Evolutionary conservation across 2,888 invertebrate species (phyloP), one percentile per base, ranked within the genome.

Genomic region (Falcaria lacertinaria): DNA sequence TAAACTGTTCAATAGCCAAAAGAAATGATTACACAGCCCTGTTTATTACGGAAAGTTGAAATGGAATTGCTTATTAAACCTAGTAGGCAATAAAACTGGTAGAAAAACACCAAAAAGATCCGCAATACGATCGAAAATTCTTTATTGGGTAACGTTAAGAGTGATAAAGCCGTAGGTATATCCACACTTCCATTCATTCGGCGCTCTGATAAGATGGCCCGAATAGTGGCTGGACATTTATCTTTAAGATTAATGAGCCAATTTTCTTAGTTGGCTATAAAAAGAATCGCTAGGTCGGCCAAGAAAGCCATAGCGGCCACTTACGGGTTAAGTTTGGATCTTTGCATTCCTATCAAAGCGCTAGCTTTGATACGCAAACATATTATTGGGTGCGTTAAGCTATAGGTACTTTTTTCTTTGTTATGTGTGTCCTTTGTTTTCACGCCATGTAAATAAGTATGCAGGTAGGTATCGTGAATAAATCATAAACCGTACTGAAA

Each of bases 211-310:
- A 89, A 87, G 86, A 80, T 79, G 81, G 78, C 75, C 78, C 83
- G 80, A 87, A 88, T 87, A 87, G 88, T 83, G 82, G 76, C 79
- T 81, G 75, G 79, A 79, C 88, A 86, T 89, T 82, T 88, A 88
- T 89, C 89, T 88, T 84, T 67, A 82, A 89, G 89, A 89, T 87
- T 89, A 88, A 89, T 88, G 89, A 87, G 84, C 85, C 89, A 89
- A 89, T 89, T 89, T 89, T 89, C 89, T 89, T 88, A 85, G 88
- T 85, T 83, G 86, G 82, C 87, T 77, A 88, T 89, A 89, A 89
- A 88, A 88, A 86, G 85, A 85, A 81, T 84, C 79, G 81, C 81
- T 82, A 80, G 80, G 71, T 69, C 73, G 80, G 72, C 77, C 78
- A 80, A 74, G 63, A 64, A 69, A 73, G 71, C 69, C 72, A 70